Conservation (phyloP, 30 jellyfish, hydroid and myxozoan species). For the Aurelia aurita complex sp. Pacific region DNA sequence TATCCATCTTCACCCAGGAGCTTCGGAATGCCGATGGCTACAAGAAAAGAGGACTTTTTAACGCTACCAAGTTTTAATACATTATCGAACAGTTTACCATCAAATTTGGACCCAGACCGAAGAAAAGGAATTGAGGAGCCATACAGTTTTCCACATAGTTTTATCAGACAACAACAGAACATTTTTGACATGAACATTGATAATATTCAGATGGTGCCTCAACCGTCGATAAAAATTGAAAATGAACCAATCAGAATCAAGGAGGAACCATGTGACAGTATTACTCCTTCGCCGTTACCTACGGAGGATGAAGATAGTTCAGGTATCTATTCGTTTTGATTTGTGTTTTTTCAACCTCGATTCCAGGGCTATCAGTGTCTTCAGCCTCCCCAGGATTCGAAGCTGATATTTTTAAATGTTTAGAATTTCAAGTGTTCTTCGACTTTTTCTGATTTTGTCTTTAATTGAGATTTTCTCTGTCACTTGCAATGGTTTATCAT, state of each 20-base stretch:
- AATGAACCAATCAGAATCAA: neutral
- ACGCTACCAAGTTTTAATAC: conserved; percentile 7
- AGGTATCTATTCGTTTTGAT: neutral
- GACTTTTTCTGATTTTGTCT: too few species aligned
- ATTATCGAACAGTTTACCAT: neutral
- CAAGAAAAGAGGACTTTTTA: conserved; percentile 1
- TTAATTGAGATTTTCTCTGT: too few species aligned
- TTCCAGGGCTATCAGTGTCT: too few species aligned
- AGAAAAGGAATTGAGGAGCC: neutral
- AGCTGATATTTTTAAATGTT: too few species aligned
- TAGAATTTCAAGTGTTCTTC: too few species aligned
- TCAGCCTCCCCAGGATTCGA: too few species aligned
- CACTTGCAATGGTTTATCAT: too few species aligned
- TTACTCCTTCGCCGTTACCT: conserved; percentile 59
- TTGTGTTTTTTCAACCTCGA: too few species aligned
- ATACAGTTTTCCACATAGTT: conserved; percentile 13
- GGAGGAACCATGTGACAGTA: conserved; percentile 23
- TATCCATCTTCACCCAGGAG: conserved; percentile 65
- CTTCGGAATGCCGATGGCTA: conserved; percentile 50
- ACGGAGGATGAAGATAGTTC: conserved; percentile 62
- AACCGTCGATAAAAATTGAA: conserved; percentile 15
- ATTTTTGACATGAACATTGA: neutral
- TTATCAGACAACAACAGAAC: conserved; percentile 17
- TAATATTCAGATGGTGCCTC: neutral
- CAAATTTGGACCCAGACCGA: too few species aligned